Conservation (phyloP, 2,797 vertebrate genomes). For the Prionace glauca region DNA sequence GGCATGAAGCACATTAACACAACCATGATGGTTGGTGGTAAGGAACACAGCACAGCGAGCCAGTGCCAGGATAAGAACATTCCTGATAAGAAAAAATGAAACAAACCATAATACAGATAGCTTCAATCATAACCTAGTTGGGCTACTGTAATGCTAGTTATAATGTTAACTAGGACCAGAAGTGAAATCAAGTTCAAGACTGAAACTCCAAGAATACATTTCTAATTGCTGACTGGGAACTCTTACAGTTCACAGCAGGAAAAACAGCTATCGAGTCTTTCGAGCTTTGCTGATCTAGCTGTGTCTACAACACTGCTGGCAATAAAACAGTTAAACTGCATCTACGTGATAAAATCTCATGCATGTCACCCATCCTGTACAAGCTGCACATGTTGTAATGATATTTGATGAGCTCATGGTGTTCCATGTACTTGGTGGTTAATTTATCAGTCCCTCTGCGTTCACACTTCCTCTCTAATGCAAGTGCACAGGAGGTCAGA, state of each 20-base stretch:
- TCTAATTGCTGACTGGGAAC: background rate
- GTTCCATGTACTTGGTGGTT: background rate
- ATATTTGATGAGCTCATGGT: background rate
- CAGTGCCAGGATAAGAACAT: constrained; percentile 75
- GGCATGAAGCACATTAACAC: constrained; percentile 82
- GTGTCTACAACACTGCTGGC: background rate
- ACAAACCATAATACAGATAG: background rate
- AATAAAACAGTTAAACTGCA: background rate
- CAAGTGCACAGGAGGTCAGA: background rate
- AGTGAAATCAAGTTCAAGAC: background rate
- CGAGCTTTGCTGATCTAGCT: background rate
- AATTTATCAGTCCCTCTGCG: background rate
- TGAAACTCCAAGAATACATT: background rate
- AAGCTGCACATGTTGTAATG: background rate
- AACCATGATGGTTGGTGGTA: constrained; percentile 72
- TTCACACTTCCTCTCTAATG: background rate
- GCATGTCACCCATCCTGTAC: background rate
- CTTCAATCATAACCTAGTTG: background rate
- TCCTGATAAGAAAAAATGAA: constrained; percentile 50
- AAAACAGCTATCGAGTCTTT: background rate
- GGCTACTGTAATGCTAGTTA: background rate
- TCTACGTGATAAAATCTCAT: background rate
- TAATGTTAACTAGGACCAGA: background rate
- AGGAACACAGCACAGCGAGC: constrained; percentile 75
- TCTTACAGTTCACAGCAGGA: background rate